Evolutionary conservation across 2,888 invertebrate genomes (phyloP), one percentile per base, ranked within the genome.

Genomic region (Notocelia uddmanniana): DNA sequence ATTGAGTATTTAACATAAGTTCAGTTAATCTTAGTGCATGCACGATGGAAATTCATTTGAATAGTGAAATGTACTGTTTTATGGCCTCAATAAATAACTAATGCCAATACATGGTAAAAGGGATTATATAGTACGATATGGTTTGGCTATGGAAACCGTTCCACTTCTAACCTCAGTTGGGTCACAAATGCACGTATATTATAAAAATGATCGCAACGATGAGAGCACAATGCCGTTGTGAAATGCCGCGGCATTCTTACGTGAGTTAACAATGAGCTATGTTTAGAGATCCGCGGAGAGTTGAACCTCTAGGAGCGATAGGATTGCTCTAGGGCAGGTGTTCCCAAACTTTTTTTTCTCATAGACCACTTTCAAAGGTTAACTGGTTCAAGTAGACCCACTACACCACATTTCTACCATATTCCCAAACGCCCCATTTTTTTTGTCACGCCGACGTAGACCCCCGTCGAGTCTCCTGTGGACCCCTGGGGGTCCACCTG

Each of bases 171-270:
- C 79, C 79, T 74, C 79, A 81, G 81, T 83, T 79, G 75, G 78
- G 79, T 79, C 81, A 79, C 79, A 82, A 78, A 76, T 76, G 78
- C 79, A 81, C 78, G 76, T 81, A 80, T 79, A 79, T 84, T 80
- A 82, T 83, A 87, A 88, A 88, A 88, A 87, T 83, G 80, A 81
- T 79, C 74, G 79, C 79, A 76, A 71, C 74, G 72, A 76, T 70
- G 76, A 77, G 76, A 72, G 75, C 70, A 73, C 74, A 74, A 73
- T 73, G 67, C 72, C 69, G 74, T 76, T 78, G 79, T 78, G 77
- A 81, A 79, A 80, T 75, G 66, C 69, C 70, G 74, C 73, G 74
- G 76, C 78, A 76, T 80, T 74, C 76, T 72, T 76, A 74, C 78
- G 78, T 79, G 79, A 81, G 78, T 77, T 76, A 80, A 74, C 72